Evolutionary conservation across 1,140 invertebrate genomes (phyloP).

Genomic region (Trichogramma pretiosum): DNA sequence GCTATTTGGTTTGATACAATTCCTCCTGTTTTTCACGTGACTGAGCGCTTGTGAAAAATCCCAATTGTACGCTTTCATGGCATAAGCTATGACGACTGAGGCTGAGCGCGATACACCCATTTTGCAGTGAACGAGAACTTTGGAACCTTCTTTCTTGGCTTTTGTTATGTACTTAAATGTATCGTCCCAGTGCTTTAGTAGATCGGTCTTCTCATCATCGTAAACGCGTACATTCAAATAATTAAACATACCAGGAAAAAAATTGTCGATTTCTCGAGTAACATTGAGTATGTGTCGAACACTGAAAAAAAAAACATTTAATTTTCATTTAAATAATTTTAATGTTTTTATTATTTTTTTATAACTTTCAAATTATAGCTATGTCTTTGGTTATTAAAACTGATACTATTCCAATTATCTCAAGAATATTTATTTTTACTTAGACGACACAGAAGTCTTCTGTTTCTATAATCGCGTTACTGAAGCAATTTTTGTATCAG

Average conservation of each 20-base stretch:
- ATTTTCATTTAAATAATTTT: not conserved
- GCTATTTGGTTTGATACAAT: constrained; percentile 90
- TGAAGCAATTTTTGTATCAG: too few relatives aligned
- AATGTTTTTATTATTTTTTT: too few relatives aligned
- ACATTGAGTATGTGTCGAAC: constrained; percentile 95
- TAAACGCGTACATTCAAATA: constrained; percentile 95
- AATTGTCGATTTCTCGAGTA: constrained; percentile 97
- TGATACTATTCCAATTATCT: too few relatives aligned
- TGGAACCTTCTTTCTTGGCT: constrained; percentile 80
- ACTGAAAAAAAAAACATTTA: constrained; percentile 57
- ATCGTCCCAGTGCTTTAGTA: constrained; percentile 94
- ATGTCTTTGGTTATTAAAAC: too few relatives aligned
- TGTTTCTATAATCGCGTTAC: too few relatives aligned
- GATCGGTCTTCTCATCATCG: constrained; percentile 92
- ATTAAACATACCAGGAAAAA: constrained; percentile 93
- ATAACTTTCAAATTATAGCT: too few relatives aligned
- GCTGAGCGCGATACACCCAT: constrained; percentile 98
- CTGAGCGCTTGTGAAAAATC: constrained; percentile 79
- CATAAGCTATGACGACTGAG: constrained; percentile 94
- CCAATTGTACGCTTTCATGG: constrained; percentile 96
- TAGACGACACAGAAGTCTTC: too few relatives aligned
- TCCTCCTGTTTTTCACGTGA: constrained; percentile 82
- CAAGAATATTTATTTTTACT: too few relatives aligned
- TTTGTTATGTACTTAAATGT: constrained; percentile 94
- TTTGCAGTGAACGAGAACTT: constrained; percentile 95